Evolutionary conservation across 2,888 invertebrate genomes (phyloP).

Genomic region (Molorchus minor): DNA sequence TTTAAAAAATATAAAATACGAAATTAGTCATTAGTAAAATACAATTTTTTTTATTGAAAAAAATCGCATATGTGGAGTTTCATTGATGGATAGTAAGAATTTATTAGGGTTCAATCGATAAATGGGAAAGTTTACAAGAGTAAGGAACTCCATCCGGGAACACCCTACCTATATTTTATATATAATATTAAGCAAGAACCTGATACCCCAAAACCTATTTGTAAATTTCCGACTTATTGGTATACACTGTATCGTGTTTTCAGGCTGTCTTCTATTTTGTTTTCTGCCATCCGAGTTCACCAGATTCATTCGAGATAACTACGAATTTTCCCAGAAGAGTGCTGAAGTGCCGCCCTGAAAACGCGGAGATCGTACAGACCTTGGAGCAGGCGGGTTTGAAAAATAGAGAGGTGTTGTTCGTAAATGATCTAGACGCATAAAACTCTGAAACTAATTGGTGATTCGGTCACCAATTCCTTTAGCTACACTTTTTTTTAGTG

Average conservation of each 20-base stretch:
- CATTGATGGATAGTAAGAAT: too few species aligned
- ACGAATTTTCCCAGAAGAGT: conserved; percentile 94
- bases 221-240: too few species aligned
- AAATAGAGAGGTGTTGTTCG: conserved; percentile 90
- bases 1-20: too few species aligned
- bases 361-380: conserved; percentile 64
- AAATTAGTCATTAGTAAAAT: too few species aligned
- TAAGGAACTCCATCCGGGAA: too few species aligned
- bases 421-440: conserved; percentile 90
- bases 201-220: too few species aligned
- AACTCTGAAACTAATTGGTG: neutral
- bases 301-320: conserved; percentile 92
- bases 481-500: conserved; percentile 19
- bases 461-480: conserved; percentile 11
- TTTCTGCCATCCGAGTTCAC: conserved; percentile 93
- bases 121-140: too few species aligned
- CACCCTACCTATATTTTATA: too few species aligned
- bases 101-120: too few species aligned
- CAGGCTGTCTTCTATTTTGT: conserved; percentile 95
- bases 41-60: too few species aligned
- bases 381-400: conserved; percentile 84
- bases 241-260: conserved; percentile 58
- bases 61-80: too few species aligned
- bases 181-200: too few species aligned
- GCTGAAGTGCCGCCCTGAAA: conserved; percentile 70